Evolutionary conservation across 2,888 invertebrate species (phyloP).

Genomic region (Trichacis sp.): DNA sequence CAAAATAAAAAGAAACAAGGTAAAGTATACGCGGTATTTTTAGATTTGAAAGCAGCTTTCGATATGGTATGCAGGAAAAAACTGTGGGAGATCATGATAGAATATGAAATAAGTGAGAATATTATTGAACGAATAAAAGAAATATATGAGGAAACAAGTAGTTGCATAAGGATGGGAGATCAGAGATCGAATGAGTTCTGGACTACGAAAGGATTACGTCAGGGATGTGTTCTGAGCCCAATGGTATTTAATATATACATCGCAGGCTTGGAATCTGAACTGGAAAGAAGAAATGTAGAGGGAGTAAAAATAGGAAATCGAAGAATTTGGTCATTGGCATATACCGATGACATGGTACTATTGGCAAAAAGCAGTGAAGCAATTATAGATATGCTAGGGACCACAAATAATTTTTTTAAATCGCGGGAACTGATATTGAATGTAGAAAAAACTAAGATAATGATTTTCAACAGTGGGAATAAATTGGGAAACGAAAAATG

Average conservation of each 20-base stretch:
- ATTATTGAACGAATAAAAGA: slow-evolving; percentile 20
- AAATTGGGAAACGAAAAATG: too few species aligned
- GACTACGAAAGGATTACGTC: slow-evolving; percentile 29
- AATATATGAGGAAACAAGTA: slow-evolving; percentile 27
- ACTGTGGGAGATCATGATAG: too few species aligned
- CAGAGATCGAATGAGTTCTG: slow-evolving; percentile 21
- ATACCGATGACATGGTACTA: slow-evolving; percentile 19
- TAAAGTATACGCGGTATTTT: too few species aligned
- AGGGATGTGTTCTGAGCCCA: slow-evolving; percentile 38
- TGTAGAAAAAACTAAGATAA: too few species aligned
- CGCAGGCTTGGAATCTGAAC: slow-evolving; percentile 21
- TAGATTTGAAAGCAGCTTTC: too few species aligned
- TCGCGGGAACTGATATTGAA: too few species aligned
- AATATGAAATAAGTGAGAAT: too few species aligned
- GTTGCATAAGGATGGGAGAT: slow-evolving; percentile 11
- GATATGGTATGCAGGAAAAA: too few species aligned
- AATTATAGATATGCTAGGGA: background rate
- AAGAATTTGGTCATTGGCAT: slow-evolving; percentile 30
- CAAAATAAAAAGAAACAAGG: too few species aligned
- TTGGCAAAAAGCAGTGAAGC: slow-evolving; percentile 8
- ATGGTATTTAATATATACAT: slow-evolving; percentile 30
- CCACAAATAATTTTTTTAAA: too few species aligned
- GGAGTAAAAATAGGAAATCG: slow-evolving; percentile 10
- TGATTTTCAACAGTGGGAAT: too few species aligned
- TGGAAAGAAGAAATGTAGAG: slow-evolving; percentile 16